These are phyloP conservation scores for Pandemis heparana DNA, from an alignment of 2,888 invertebrate genomes.

Conservation along the genomic window DNA sequence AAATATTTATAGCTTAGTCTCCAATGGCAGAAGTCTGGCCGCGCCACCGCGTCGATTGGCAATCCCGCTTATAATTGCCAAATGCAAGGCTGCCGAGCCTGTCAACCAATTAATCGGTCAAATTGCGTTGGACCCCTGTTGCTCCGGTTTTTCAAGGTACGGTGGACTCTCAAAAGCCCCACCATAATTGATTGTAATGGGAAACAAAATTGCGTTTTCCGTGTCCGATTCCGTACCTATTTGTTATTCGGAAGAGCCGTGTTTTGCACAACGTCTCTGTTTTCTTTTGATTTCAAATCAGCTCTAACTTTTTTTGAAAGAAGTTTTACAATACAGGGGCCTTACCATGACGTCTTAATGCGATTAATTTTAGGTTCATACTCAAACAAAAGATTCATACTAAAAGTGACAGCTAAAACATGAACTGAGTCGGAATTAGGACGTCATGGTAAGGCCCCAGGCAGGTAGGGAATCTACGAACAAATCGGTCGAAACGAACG, in stretches of 20 bases:
- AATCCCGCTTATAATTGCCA: slow-evolving; percentile 39
- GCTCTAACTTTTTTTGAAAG: too few relatives aligned
- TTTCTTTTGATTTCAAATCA: neutral
- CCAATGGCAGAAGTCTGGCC: slow-evolving; percentile 3
- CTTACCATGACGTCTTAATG: too few relatives aligned
- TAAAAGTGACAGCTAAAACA: too few relatives aligned
- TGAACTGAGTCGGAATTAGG: too few relatives aligned
- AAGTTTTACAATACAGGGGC: too few relatives aligned
- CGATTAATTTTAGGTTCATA: too few relatives aligned
- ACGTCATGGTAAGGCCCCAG: too few relatives aligned
- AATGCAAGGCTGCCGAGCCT: slow-evolving; percentile 30
- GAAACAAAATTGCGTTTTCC: slow-evolving; percentile 38
- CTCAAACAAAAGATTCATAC: too few relatives aligned
- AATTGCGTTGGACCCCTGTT: slow-evolving; percentile 39
- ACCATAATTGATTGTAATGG: slow-evolving; percentile 41
- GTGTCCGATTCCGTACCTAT: slow-evolving; percentile 10
- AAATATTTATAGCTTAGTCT: neutral
- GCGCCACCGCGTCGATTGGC: slow-evolving; percentile 26
- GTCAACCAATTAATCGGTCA: slow-evolving; percentile 34
- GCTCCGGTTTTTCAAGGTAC: slow-evolving; percentile 37
- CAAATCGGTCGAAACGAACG: too few relatives aligned
- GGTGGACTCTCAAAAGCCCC: slow-evolving; percentile 35
- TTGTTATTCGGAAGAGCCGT: neutral
- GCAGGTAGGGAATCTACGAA: too few relatives aligned
- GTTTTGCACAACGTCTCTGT: neutral